Evolutionary conservation across 2,113 vertebrate genomes (phyloP).

Genomic region (Gobiocypris rarus): DNA sequence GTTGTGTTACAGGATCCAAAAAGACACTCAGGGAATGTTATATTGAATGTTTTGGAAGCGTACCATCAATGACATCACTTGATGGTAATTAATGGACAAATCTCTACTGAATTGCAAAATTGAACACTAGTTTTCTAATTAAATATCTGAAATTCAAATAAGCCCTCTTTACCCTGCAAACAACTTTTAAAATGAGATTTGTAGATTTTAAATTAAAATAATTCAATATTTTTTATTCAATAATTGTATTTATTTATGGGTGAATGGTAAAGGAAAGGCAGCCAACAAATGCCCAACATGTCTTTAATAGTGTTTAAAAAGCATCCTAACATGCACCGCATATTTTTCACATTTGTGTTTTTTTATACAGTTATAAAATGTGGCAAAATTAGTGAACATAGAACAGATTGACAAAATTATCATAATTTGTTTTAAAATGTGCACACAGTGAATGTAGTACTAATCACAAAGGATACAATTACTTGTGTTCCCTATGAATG

Average conservation of each 20-base stretch:
- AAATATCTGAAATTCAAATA: background rate
- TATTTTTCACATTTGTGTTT: background rate
- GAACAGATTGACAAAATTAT: background rate
- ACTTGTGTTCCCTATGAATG: no score
- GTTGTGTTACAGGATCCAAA: constrained; percentile 3
- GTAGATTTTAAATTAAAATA: background rate
- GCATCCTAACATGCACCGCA: background rate
- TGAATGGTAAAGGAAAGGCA: background rate
- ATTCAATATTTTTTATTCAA: background rate
- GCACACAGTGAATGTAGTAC: background rate
- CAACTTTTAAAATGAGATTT: background rate
- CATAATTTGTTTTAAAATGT: background rate
- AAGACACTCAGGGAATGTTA: constrained; percentile 22
- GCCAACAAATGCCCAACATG: background rate
- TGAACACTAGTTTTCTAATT: background rate
- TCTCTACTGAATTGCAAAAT: background rate
- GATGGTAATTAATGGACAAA: background rate
- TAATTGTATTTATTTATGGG: background rate
- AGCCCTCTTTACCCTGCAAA: background rate
- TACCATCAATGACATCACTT: background rate
- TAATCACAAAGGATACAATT: background rate
- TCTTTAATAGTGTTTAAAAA: background rate
- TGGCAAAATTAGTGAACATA: background rate
- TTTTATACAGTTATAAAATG: background rate
- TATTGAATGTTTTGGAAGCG: background rate